Percentiles rank a stretch among this genome's conserved stretches.
Evolutionary conservation across 2,797 vertebrate species (phyloP).

Genomic region (Falco berigora): DNA sequence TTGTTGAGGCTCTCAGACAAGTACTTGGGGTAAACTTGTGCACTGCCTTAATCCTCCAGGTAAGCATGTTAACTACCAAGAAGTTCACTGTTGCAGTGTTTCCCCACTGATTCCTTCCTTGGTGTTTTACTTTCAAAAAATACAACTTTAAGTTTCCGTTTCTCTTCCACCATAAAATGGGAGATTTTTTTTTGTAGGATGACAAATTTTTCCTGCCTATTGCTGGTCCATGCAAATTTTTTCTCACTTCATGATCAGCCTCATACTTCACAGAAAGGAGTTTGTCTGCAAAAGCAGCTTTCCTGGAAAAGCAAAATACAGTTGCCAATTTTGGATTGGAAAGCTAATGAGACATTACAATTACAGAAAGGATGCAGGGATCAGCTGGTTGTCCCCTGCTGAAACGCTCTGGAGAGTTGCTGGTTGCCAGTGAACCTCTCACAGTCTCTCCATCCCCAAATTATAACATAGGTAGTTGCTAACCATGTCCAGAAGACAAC

Average conservation of each 20-base stretch:
- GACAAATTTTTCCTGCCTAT: neutral
- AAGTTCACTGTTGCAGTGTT: neutral
- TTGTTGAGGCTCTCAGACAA: fast-evolving
- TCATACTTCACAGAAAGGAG: neutral
- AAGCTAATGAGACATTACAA: neutral
- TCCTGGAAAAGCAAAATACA: neutral
- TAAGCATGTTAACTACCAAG: neutral
- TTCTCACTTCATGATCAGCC: neutral
- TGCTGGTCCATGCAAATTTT: neutral
- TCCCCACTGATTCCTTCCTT: neutral
- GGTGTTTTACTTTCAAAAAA: neutral
- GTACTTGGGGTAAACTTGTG: neutral
- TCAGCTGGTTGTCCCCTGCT: neutral
- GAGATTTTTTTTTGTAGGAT: neutral
- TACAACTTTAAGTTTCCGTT: neutral
- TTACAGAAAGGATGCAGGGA: neutral
- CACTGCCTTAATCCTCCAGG: neutral
- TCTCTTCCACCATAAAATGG: neutral
- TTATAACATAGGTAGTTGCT: fast-evolving
- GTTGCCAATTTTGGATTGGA: fast-evolving
- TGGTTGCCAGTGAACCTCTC: neutral
- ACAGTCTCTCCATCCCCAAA: neutral
- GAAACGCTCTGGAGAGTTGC: neutral
- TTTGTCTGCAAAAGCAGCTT: neutral
- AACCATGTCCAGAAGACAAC: neutral